phyloP scores from a whole-genome alignment of 2,113 vertebrate species.

The Carlito syrichta region DNA sequence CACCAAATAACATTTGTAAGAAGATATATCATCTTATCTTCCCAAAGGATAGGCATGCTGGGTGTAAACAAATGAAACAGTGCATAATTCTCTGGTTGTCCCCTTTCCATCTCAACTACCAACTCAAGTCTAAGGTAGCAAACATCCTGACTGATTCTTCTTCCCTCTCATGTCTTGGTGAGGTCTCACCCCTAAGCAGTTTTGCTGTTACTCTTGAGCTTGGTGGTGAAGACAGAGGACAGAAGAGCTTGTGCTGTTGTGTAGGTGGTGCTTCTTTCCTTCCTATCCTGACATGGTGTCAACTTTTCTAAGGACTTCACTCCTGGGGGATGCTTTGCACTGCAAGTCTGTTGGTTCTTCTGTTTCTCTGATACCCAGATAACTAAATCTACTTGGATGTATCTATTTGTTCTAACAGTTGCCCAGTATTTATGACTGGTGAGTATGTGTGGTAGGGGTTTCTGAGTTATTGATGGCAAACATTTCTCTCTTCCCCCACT shows the following conservation, averaged over 20 bases:
- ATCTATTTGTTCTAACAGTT: neutral
- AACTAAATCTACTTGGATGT: neutral
- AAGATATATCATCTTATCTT: neutral
- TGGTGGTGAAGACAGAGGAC: accelerated
- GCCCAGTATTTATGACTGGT: too few species aligned
- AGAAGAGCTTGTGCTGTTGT: too few species aligned
- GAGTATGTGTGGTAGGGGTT: neutral
- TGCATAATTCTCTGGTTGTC: accelerated
- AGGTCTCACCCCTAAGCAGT: neutral
- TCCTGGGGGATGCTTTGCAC: neutral
- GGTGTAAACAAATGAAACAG: neutral
- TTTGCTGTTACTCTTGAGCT: accelerated
- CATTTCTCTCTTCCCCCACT: neutral
- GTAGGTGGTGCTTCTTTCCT: neutral
- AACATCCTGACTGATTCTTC: too few species aligned
- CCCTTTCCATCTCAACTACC: neutral
- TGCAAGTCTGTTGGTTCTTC: neutral
- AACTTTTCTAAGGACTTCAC: too few species aligned
- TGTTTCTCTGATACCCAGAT: neutral
- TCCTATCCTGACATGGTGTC: too few species aligned
- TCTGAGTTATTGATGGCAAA: neutral
- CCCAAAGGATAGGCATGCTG: neutral
- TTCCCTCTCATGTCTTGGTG: neutral
- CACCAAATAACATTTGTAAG: neutral
- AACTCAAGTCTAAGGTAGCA: neutral